These are phyloP conservation scores for Apteryx mantelli DNA, from an alignment of 2,113 vertebrate genomes.

Conservation along the genomic window DNA sequence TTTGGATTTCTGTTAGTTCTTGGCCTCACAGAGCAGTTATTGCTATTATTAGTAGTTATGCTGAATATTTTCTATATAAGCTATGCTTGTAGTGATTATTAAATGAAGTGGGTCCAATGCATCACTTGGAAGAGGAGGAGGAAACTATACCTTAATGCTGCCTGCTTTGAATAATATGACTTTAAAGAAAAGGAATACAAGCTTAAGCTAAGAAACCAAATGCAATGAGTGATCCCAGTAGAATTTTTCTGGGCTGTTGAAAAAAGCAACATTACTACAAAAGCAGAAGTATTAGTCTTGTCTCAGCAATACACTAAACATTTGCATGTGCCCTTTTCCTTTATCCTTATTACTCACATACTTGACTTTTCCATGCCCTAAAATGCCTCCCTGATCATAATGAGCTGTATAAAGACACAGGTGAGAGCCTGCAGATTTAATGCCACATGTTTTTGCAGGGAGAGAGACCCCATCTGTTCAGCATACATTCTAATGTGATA, in stretches of 20 bases:
- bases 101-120: background rate
- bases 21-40: background rate
- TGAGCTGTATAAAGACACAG: background rate
- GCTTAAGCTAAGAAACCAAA: background rate
- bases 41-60: background rate
- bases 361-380: background rate
- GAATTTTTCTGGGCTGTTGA: background rate
- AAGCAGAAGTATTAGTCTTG: background rate
- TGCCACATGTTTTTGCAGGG: background rate
- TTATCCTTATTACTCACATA: rapidly evolving
- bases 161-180: background rate
- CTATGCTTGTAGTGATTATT: background rate
- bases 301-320: background rate
- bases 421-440: background rate
- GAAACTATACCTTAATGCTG: background rate
- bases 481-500: background rate
- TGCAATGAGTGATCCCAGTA: background rate
- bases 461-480: background rate
- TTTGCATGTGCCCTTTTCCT: background rate
- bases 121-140: background rate
- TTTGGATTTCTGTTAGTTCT: background rate
- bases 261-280: background rate
- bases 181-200: background rate
- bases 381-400: background rate
- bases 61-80: background rate